Percentiles rank a stretch among this genome's conserved stretches.
phyloP scores from a whole-genome alignment of 1,140 invertebrate genomes.

The Copidosoma floridanum region DNA sequence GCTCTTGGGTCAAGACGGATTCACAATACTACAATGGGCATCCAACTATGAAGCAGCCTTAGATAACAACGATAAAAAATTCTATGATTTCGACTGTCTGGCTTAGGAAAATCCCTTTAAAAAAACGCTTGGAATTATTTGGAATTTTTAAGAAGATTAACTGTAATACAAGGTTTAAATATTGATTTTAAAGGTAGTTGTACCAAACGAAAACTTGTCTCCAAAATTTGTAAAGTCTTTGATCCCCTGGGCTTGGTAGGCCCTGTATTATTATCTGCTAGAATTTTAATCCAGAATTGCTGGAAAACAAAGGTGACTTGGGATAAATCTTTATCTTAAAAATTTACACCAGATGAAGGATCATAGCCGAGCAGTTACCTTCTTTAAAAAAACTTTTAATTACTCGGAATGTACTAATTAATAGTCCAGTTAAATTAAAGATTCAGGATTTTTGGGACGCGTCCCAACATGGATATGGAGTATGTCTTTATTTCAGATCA shows the following conservation, averaged over 20 bases:
- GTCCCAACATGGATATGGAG: neutral
- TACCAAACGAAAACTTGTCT: too few relatives aligned
- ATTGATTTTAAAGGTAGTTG: too few relatives aligned
- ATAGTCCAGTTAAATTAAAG: slow-evolving; percentile 30
- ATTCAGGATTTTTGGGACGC: neutral
- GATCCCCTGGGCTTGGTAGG: neutral
- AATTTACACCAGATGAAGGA: neutral
- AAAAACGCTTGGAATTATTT: too few relatives aligned
- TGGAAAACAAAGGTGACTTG: neutral
- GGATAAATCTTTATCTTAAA: neutral
- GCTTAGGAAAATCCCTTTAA: neutral
- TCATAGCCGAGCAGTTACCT: too few relatives aligned
- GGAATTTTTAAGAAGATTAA: too few relatives aligned
- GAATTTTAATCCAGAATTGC: neutral
- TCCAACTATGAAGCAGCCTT: slow-evolving; percentile 26
- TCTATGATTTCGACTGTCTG: neutral
- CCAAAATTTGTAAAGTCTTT: neutral
- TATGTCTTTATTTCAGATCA: too few relatives aligned
- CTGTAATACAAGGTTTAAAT: too few relatives aligned
- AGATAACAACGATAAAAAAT: neutral
- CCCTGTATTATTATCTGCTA: neutral
- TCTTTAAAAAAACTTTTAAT: too few relatives aligned
- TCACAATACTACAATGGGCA: slow-evolving; percentile 40
- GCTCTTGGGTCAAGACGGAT: slow-evolving; percentile 33
- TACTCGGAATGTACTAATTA: neutral